Evolutionary conservation across 2,797 vertebrate genomes (phyloP).

Genomic region (Pipistrellus nathusii): DNA sequence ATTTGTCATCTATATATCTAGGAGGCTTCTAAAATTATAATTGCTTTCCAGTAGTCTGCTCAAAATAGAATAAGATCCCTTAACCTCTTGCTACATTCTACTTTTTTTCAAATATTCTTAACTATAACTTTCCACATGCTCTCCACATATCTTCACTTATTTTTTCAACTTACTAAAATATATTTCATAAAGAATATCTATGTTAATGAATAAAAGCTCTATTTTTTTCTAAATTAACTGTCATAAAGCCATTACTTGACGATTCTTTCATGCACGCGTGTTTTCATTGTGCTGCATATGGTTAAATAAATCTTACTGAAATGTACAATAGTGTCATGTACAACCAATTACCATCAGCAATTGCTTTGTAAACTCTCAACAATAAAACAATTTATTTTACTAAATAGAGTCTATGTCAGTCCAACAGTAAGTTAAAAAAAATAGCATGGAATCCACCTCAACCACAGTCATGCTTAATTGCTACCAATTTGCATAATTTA

Average conservation of each 20-base stretch:
- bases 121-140: not conserved
- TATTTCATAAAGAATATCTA: constrained; percentile 26
- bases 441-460: constrained; percentile 81
- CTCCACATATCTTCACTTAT: not conserved
- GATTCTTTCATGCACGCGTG: not conserved
- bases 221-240: constrained; percentile 43
- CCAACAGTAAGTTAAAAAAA: constrained; percentile 81
- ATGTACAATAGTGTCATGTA: constrained; percentile 78
- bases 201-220: constrained; percentile 33
- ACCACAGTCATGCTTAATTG: constrained; percentile 78
- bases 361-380: constrained; percentile 79
- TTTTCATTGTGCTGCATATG: constrained; percentile 61
- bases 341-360: constrained; percentile 74
- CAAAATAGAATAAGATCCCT: constrained; percentile 6
- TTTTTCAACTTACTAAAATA: constrained; percentile 42
- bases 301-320: constrained; percentile 82
- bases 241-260: constrained; percentile 55
- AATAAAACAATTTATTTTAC: constrained; percentile 79
- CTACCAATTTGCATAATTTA: constrained; percentile 85
- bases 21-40: constrained; percentile 8
- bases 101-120: constrained; percentile 55
- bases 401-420: constrained; percentile 75
- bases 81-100: constrained; percentile 35
- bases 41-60: not conserved
- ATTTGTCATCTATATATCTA: not conserved